These are phyloP conservation scores for Leucosticte australis DNA, from an alignment of 2,113 vertebrate genomes.

Conservation along the genomic window DNA sequence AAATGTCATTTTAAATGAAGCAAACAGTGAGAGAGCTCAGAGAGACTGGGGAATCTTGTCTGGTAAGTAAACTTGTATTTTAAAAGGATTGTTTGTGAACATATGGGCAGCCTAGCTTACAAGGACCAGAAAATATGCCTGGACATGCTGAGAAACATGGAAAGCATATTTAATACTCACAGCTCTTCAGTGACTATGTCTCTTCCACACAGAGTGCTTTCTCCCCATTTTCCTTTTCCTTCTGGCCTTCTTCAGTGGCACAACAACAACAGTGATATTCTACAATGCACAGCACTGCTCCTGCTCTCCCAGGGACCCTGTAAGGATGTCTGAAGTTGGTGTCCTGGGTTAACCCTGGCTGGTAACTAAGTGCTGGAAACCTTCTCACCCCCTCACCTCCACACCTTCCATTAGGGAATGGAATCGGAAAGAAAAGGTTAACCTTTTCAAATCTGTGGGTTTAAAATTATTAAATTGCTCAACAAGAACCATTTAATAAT, in stretches of 20 bases:
- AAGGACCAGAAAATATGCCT: constrained; percentile 27
- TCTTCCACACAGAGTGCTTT: background rate
- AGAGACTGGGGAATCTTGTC: background rate
- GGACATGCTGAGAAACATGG: constrained; percentile 28
- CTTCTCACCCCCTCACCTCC: background rate
- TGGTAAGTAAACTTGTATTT: constrained; percentile 35
- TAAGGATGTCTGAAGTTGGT: background rate
- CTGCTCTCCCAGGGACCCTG: background rate
- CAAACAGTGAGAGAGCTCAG: constrained; percentile 5
- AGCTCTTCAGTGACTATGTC: background rate
- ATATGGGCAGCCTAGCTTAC: constrained; percentile 26
- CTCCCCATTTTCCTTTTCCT: background rate
- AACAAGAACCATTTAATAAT: background rate
- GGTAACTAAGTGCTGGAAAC: background rate
- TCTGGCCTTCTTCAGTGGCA: background rate
- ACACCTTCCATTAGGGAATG: no score
- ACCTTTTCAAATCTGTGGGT: background rate
- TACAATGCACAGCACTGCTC: background rate
- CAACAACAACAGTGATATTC: background rate
- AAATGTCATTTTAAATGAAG: constrained; percentile 71
- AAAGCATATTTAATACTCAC: constrained; percentile 25
- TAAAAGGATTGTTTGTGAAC: constrained; percentile 29
- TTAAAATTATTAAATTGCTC: background rate
- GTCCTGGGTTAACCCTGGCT: background rate
- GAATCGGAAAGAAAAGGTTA: background rate